phyloP scores from a whole-genome alignment of 1,140 invertebrate species.

The Branchinecta lindahli region DNA sequence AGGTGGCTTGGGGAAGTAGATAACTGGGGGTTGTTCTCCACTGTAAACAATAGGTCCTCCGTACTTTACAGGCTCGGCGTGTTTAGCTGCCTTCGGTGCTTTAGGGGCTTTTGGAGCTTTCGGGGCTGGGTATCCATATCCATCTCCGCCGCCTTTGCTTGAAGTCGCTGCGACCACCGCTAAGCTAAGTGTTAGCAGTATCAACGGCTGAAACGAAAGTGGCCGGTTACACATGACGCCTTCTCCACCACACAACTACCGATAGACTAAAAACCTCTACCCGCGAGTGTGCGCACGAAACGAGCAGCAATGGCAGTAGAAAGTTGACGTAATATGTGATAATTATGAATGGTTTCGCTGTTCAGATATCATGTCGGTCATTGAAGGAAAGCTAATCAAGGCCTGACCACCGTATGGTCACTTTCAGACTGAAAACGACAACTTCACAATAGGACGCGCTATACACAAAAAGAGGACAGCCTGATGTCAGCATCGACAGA shows the following conservation, averaged over 20 bases:
- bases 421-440: too few species aligned
- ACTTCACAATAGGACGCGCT: too few species aligned
- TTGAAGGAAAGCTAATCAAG: background rate
- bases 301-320: too few species aligned
- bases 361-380: too few species aligned
- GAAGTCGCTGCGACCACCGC: background rate
- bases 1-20: constrained; percentile 32
- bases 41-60: constrained; percentile 34
- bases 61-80: constrained; percentile 28
- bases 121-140: constrained; percentile 7
- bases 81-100: constrained; percentile 18
- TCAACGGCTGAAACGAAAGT: background rate
- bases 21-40: constrained; percentile 33
- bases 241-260: too few species aligned
- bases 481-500: too few species aligned
- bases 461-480: too few species aligned
- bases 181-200: background rate
- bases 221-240: background rate
- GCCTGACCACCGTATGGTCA: background rate
- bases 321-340: too few species aligned
- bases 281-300: too few species aligned
- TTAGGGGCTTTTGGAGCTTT: constrained; percentile 17
- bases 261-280: too few species aligned
- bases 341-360: too few species aligned
- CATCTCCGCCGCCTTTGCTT: background rate